A percentile compares a stretch with the other conserved stretches of the same genome.
Evolutionary conservation across 2,797 vertebrate genomes (phyloP).

Genomic region (Silurus lanzhouensis): DNA sequence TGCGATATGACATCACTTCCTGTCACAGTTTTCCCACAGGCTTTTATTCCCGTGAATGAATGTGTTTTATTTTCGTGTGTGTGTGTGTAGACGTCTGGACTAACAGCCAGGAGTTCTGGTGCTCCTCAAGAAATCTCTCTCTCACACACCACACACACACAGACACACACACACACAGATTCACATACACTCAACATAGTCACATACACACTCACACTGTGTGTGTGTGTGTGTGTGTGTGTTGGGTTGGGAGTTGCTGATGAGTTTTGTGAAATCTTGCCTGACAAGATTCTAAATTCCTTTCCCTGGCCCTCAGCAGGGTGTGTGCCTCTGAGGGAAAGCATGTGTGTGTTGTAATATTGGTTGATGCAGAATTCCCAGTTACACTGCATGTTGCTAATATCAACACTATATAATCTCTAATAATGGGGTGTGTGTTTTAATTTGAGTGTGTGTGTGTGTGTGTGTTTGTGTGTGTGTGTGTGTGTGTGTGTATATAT

Average conservation of each 20-base stretch:
- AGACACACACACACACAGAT: too few relatives aligned
- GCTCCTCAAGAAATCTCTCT: too few relatives aligned
- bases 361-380: background rate
- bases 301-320: conserved; percentile 14
- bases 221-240: conserved; percentile 40
- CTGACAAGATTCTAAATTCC: conserved; percentile 37
- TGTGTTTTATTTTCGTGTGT: background rate
- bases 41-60: background rate
- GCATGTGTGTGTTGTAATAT: background rate
- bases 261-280: conserved; percentile 38
- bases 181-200: background rate
- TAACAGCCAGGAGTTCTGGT: too few relatives aligned
- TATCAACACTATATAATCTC: background rate
- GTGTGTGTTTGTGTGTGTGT: too few relatives aligned
- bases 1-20: conserved; percentile 2
- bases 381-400: background rate
- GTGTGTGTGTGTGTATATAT: too few relatives aligned
- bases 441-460: too few relatives aligned
- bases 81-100: too few relatives aligned
- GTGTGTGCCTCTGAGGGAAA: conserved; percentile 30
- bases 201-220: background rate
- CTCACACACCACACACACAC: too few relatives aligned
- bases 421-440: too few relatives aligned
- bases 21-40: background rate
- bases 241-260: conserved; percentile 59